A percentile compares a stretch with the other conserved stretches of the same genome.
phyloP scores from a whole-genome alignment of 2,888 invertebrate genomes.

The Patella caerulea region DNA sequence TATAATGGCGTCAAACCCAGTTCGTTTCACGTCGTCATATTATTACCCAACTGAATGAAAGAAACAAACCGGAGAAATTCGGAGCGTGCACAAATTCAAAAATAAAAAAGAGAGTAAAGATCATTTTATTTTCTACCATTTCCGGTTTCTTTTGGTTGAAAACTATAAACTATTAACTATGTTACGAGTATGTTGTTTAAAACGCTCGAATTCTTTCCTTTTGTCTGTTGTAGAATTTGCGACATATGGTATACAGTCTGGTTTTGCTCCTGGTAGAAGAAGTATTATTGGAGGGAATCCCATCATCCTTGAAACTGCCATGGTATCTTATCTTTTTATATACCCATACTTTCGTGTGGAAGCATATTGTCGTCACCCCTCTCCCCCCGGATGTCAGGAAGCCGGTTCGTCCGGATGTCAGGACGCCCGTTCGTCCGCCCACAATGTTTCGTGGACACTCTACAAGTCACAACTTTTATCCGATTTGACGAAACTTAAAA shows the following conservation, averaged over 20 bases:
- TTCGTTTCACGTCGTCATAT: too few species aligned
- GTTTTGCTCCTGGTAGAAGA: slow-evolving; percentile 37
- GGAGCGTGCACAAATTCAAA: too few species aligned
- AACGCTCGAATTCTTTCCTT: slow-evolving; percentile 9
- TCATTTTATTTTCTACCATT: background rate
- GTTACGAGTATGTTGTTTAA: background rate
- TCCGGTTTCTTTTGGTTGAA: background rate
- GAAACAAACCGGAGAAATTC: too few species aligned
- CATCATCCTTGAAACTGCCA: slow-evolving; percentile 54
- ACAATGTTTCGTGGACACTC: too few species aligned
- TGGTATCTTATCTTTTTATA: slow-evolving; percentile 37
- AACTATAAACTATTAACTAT: background rate
- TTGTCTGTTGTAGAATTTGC: slow-evolving; percentile 15
- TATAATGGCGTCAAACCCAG: too few species aligned
- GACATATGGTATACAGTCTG: slow-evolving; percentile 23
- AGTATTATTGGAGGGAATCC: slow-evolving; percentile 57
- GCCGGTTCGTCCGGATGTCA: too few species aligned
- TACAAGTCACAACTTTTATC: too few species aligned
- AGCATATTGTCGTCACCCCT: too few species aligned
- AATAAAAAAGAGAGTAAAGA: too few species aligned
- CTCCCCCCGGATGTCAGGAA: too few species aligned
- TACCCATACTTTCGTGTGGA: too few species aligned
- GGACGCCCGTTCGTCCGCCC: background rate
- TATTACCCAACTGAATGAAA: too few species aligned
- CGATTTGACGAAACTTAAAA: background rate